A percentile compares a stretch with the other conserved stretches of the same genome.
Evolutionary conservation across 2,797 vertebrate species (phyloP).

Genomic region (Sebastes minor): DNA sequence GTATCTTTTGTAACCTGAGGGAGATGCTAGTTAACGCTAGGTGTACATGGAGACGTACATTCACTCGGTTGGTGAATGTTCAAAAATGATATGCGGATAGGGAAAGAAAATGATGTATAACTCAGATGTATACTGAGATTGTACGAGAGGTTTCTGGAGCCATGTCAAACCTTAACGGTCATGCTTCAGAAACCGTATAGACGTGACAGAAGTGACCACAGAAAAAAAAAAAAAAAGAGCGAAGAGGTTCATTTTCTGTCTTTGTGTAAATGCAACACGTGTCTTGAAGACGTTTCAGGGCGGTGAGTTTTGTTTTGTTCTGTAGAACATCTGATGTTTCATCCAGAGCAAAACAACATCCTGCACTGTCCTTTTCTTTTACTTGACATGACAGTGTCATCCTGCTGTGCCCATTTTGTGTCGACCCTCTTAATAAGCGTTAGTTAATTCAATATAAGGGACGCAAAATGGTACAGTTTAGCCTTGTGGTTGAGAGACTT

Average conservation of each 20-base stretch:
- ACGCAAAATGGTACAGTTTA: conserved; percentile 64
- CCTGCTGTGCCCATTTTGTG: conserved; percentile 60
- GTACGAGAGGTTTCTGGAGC: not conserved
- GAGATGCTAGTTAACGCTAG: not conserved
- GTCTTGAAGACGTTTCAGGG: conserved; percentile 30
- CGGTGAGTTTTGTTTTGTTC: conserved; percentile 55
- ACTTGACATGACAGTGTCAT: conserved; percentile 40
- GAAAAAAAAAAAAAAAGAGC: not conserved
- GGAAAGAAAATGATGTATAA: not conserved
- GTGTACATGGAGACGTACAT: conserved; percentile 2
- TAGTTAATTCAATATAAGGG: conserved; percentile 38
- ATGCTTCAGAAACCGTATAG: not conserved
- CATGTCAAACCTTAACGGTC: not conserved
- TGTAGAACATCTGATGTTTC: conserved; percentile 55
- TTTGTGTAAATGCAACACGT: conserved; percentile 44
- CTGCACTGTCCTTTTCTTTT: conserved; percentile 51
- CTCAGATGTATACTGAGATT: not conserved
- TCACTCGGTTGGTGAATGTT: conserved; percentile 1
- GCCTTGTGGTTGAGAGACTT: conserved; percentile 42
- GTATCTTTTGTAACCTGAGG: conserved; percentile 14
- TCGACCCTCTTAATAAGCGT: conserved; percentile 42
- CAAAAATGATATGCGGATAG: not conserved
- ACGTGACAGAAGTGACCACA: conserved; percentile 15
- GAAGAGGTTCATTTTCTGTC: conserved; percentile 47
- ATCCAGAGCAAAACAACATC: conserved; percentile 52